Conservation (phyloP, 2,113 vertebrate species). For the Indicator maculatus region DNA sequence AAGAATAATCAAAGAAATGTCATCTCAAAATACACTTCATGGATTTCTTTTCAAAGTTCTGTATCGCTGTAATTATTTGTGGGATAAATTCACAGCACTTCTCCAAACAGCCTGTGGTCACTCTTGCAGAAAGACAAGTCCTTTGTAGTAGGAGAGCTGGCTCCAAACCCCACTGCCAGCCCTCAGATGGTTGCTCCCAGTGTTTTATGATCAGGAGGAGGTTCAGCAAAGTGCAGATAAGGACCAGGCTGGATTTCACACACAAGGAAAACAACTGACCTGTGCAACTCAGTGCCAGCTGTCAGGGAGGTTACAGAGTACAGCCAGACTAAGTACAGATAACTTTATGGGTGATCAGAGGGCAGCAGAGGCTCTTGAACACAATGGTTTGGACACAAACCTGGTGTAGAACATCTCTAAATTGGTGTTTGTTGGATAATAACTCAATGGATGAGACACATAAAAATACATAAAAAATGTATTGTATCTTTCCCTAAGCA, state of each 20-base stretch:
- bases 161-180: neutral
- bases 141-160: neutral
- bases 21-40: neutral
- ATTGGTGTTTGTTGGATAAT: neutral
- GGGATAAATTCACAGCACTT: neutral
- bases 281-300: neutral
- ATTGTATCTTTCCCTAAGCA: neutral
- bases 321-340: neutral
- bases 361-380: neutral
- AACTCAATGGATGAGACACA: neutral
- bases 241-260: neutral
- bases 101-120: neutral
- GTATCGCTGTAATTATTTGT: neutral
- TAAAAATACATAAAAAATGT: no score
- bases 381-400: neutral
- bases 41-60: neutral
- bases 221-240: slow-evolving; percentile 32
- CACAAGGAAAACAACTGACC: neutral
- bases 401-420: neutral
- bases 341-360: neutral
- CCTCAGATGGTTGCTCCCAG: neutral
- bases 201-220: neutral
- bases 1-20: slow-evolving; percentile 53
- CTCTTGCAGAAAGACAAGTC: neutral
- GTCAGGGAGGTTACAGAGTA: neutral